Percentiles rank a stretch among this genome's conserved stretches.
Conservation (phyloP, 2,113 vertebrate genomes). For the Platichthys flesus region DNA sequence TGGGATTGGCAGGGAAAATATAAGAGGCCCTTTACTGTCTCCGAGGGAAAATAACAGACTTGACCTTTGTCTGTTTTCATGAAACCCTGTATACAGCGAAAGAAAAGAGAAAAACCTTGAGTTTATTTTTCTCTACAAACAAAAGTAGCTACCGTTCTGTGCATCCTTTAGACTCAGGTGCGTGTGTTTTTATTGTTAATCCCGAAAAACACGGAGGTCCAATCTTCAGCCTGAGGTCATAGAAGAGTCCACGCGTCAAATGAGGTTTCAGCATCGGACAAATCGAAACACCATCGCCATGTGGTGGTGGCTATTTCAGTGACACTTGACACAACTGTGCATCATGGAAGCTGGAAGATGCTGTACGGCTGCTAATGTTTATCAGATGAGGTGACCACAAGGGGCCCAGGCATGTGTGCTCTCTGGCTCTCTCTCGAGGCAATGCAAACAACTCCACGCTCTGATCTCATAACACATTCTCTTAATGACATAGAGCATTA, state of each 20-base stretch:
- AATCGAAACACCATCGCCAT: conserved; percentile 1
- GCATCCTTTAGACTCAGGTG: conserved; percentile 2
- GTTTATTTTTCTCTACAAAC: too few species aligned
- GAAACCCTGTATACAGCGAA: conserved; percentile 41
- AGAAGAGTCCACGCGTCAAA: conserved; percentile 25
- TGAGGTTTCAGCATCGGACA: background rate
- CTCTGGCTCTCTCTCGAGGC: conserved; percentile 1
- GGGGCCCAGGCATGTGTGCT: conserved; percentile 2
- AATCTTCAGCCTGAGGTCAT: too few species aligned
- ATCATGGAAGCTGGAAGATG: conserved; percentile 30
- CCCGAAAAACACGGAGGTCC: conserved; percentile 2
- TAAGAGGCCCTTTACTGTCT: conserved; percentile 67
- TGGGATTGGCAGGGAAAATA: conserved; percentile 58
- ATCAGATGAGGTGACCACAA: conserved; percentile 28
- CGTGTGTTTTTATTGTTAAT: background rate
- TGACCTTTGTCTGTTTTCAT: conserved; percentile 71
- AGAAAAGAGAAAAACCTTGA: conserved; percentile 43
- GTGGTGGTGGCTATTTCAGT: conserved; percentile 12
- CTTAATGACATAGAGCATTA: conserved; percentile 33
- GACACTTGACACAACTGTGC: conserved; percentile 15
- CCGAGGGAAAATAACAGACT: conserved; percentile 70
- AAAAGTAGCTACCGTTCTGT: background rate
- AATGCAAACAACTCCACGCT: conserved; percentile 12
- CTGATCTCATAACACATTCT: conserved; percentile 18
- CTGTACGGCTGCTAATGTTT: conserved; percentile 21